Conservation (phyloP, 2,797 vertebrate species). For the Malurus leucopterus region DNA sequence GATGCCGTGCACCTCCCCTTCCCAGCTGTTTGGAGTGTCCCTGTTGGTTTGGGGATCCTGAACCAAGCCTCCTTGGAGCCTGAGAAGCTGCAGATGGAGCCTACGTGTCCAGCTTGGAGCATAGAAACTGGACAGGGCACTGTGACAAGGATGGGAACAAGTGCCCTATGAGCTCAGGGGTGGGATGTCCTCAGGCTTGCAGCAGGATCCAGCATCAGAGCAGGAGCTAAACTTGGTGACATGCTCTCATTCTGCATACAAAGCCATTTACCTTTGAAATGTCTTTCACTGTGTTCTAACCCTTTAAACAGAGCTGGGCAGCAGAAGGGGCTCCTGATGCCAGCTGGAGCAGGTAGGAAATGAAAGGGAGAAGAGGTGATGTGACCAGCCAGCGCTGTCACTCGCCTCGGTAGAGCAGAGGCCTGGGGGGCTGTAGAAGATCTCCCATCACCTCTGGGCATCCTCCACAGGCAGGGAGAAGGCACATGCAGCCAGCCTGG, state of each 20-base stretch:
- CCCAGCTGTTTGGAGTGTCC: not conserved
- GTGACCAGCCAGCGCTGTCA: not conserved
- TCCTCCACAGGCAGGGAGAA: not conserved
- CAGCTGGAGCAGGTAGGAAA: not conserved
- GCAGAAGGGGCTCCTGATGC: not conserved
- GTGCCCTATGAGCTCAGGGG: not conserved
- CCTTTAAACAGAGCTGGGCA: not conserved
- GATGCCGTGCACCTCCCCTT: not conserved
- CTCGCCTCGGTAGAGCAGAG: not conserved
- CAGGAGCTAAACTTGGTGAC: not conserved
- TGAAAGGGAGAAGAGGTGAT: not conserved
- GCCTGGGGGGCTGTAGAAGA: not conserved
- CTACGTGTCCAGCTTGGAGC: not conserved
- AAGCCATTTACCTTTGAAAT: not conserved
- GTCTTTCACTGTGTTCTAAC: not conserved
- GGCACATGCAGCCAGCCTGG: not conserved
- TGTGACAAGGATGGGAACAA: accelerated
- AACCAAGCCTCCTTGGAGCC: not conserved
- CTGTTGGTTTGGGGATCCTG: not conserved
- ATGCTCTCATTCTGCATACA: not conserved
- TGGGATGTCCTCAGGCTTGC: not conserved
- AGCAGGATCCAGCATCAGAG: not conserved
- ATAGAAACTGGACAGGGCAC: not conserved
- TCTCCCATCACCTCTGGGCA: not conserved
- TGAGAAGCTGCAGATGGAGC: not conserved